A percentile compares a stretch with the other conserved stretches of the same genome.
These are phyloP conservation scores for Saccostrea echinata DNA, from an alignment of 1,140 invertebrate genomes.

Conservation along the genomic window DNA sequence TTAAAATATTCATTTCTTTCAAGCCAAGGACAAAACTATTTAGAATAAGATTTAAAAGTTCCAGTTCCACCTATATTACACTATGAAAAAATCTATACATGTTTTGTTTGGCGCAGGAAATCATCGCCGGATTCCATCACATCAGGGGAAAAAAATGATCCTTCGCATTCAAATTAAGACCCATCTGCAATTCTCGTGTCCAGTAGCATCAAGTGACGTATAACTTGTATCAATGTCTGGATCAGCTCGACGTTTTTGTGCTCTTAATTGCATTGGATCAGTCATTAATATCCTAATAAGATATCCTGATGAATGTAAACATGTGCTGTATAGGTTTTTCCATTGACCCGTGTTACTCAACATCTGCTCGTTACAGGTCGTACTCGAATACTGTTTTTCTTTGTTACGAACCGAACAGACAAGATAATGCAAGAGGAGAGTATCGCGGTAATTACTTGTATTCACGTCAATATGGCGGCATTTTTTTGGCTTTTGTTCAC, in stretches of 20 bases:
- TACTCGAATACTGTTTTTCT: slow-evolving; percentile 21
- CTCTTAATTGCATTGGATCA: slow-evolving; percentile 25
- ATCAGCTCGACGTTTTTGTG: not conserved
- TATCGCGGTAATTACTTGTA: slow-evolving; percentile 32
- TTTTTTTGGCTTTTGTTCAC: not conserved
- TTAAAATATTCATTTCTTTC: too few relatives aligned
- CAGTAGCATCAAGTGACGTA: not conserved
- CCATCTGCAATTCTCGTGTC: not conserved
- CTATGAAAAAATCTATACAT: not conserved
- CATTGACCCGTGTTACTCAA: slow-evolving; percentile 25
- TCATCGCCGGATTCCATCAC: not conserved
- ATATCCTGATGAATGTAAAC: slow-evolving; percentile 30
- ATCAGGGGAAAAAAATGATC: not conserved
- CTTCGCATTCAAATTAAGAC: not conserved
- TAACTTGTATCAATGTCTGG: not conserved
- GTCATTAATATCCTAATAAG: slow-evolving; percentile 5
- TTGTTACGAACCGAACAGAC: slow-evolving; percentile 19
- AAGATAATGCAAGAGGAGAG: slow-evolving; percentile 8
- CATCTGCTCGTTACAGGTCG: slow-evolving; percentile 25
- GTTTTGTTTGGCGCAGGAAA: not conserved
- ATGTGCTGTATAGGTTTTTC: slow-evolving; percentile 21
- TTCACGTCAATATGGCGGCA: not conserved
- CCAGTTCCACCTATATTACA: not conserved
- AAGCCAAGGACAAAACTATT: not conserved
- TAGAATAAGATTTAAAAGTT: not conserved